Evolutionary conservation across 2,113 vertebrate genomes (phyloP), one percentile per base, ranked within the genome.

Genomic region (Pomatorhinus ruficollis): DNA sequence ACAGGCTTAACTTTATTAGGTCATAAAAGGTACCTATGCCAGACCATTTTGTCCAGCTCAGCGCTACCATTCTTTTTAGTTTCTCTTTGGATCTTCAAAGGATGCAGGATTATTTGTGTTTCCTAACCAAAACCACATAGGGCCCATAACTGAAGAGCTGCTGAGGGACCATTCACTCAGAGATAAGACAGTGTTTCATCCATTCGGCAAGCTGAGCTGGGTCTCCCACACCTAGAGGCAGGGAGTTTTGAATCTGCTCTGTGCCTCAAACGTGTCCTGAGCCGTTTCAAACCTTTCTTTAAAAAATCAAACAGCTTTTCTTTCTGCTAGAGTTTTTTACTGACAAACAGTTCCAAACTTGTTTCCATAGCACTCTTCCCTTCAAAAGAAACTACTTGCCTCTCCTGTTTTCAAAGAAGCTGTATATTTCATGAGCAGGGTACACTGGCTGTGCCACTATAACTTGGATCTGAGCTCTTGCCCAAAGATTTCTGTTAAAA

Each of bases 71-170:
- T 33, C 33, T 68, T 50, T 72, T 54, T 20, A 63, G 42, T 50
- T 59, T 24, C 12, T 28, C 8, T 45, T 71, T 3, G 16, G 19
- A 64, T 80, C 25, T 80, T 76, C 44, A 50, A 50, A 87, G 27
- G 33, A 31, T 4, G 0, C 7, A 53, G 45, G 12, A 17, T 68
- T 80, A 35, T 15, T 79, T 93, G 15, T 59, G 40, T 64, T 53
- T 72, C 27, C 49, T 54, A 60, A 50, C 18, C 39, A 42, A 87
- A 64, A 37, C 11, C 23, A 47, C 22, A 12, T 13, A 25, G 10
- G 9, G 21, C 10, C 17, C 2, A 1, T 70, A 44, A 53, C 3
- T 0, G 0, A 75, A 37, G 56, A 44, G 42, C 60, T 70, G 42
- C 60, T 57, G 79, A 39, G 69, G 33, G 56, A 77, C 37, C 23